A percentile compares a stretch with the other conserved stretches of the same genome.
These are phyloP conservation scores for Dynastes hyllus DNA, from an alignment of 2,888 invertebrate genomes.

Conservation along the genomic window DNA sequence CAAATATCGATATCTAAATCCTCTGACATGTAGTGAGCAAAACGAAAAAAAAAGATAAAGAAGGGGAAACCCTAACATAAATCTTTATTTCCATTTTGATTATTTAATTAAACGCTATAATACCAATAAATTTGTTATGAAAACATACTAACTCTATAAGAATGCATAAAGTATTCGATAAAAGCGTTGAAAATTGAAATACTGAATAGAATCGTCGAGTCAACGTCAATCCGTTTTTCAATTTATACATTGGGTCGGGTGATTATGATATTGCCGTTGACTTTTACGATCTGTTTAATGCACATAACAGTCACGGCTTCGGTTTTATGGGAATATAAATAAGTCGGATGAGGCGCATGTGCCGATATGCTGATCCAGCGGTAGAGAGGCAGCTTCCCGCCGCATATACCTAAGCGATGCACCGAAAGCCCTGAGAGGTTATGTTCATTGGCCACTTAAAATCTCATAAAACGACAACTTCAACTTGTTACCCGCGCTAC, in stretches of 20 bases:
- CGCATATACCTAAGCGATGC: conserved; percentile 15
- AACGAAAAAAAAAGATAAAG: too few species aligned
- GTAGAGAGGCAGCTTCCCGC: conserved; percentile 21
- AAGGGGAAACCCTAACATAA: too few species aligned
- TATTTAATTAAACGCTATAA: too few species aligned
- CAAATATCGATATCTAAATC: too few species aligned
- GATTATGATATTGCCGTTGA: conserved; percentile 68
- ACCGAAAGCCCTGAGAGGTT: conserved; percentile 61
- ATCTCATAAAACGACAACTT: conserved; percentile 62
- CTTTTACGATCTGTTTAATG: conserved; percentile 70
- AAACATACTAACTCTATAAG: not conserved
- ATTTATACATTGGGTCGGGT: conserved; percentile 56
- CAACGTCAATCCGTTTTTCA: conserved; percentile 50
- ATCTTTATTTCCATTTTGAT: too few species aligned
- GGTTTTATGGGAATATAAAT: conserved; percentile 69
- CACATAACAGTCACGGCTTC: conserved; percentile 68
- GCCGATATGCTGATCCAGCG: conserved; percentile 57
- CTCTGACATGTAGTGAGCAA: too few species aligned
- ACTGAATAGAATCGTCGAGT: not conserved
- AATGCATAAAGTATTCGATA: not conserved
- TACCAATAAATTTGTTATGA: too few species aligned
- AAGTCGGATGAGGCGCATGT: conserved; percentile 65
- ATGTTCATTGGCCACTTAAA: conserved; percentile 65
- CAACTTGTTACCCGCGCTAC: conserved; percentile 52
- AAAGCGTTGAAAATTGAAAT: conserved; percentile 7